phyloP scores from a whole-genome alignment of 92 coral and sea anemone species.

The Montipora capitata region DNA sequence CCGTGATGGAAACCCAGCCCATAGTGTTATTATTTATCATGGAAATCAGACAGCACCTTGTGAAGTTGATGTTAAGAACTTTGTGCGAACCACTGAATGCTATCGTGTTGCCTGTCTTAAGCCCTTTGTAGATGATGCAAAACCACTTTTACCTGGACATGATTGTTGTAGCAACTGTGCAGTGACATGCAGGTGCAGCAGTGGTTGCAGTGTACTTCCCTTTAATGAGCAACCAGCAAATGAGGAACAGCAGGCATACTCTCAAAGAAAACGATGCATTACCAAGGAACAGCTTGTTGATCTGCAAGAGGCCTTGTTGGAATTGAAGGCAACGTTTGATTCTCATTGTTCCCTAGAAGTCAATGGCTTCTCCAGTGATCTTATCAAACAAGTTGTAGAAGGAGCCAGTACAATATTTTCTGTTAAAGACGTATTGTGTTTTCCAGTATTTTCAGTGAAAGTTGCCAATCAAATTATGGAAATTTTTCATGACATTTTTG shows the following conservation, averaged over 20 bases:
- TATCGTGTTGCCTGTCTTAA: conserved; percentile 60
- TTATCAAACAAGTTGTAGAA: conserved; percentile 50
- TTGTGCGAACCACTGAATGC: conserved; percentile 64
- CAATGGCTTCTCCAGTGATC: conserved; percentile 68
- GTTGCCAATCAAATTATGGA: conserved; percentile 44
- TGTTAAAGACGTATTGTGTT: conserved; percentile 56
- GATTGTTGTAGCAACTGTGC: conserved; percentile 69
- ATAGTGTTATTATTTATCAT: conserved; percentile 72
- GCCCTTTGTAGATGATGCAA: conserved; percentile 55
- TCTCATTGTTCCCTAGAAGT: conserved; percentile 52
- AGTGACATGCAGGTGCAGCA: conserved; percentile 57
- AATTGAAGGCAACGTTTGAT: conserved; percentile 43
- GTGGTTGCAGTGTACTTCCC: conserved; percentile 24
- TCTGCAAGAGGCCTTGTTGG: conserved; percentile 53
- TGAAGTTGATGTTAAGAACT: conserved; percentile 73
- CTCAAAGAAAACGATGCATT: conserved; percentile 17
- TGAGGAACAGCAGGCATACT: conserved; percentile 21
- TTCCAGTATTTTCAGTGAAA: conserved; percentile 68
- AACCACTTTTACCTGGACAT: conserved; percentile 50
- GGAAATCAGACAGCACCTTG: conserved; percentile 75
- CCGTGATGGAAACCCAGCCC: conserved; percentile 74
- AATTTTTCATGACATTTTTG: conserved; percentile 66
- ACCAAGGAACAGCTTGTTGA: conserved; percentile 34
- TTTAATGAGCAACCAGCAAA: conserved; percentile 25
- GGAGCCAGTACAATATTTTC: conserved; percentile 33